These are phyloP conservation scores for Zeus faber DNA, from an alignment of 2,113 vertebrate species.

Conservation along the genomic window DNA sequence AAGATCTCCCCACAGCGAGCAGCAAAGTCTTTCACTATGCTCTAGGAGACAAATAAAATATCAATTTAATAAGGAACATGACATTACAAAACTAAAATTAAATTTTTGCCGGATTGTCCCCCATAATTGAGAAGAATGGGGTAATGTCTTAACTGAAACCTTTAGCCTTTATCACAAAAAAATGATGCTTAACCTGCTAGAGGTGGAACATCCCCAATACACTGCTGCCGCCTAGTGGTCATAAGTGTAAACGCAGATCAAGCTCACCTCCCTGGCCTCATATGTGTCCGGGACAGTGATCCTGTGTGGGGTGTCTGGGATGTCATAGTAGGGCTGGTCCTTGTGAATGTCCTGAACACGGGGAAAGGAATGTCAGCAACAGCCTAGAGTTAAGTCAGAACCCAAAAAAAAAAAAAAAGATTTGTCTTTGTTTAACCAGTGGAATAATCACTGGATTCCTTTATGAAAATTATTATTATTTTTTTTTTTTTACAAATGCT, in stretches of 20 bases:
- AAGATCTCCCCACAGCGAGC: conserved; percentile 96
- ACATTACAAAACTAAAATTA: no score
- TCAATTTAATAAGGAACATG: no score
- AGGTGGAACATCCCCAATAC: neutral
- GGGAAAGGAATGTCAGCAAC: neutral
- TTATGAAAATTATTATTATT: no score
- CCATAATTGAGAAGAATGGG: no score
- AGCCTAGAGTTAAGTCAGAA: no score
- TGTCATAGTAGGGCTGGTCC: conserved; percentile 94
- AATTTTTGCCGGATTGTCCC: no score
- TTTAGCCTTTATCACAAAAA: no score
- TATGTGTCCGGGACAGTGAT: conserved; percentile 95
- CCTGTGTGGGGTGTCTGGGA: conserved; percentile 89
- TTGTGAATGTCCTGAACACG: conserved; percentile 91
- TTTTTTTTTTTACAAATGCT: neutral
- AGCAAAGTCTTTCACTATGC: conserved; percentile 96
- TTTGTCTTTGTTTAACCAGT: no score
- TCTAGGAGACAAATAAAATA: conserved; percentile 65
- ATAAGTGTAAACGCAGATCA: neutral
- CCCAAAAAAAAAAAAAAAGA: neutral
- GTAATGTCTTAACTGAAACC: no score
- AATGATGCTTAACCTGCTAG: neutral
- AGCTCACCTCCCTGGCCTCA: conserved; percentile 88
- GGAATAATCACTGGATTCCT: no score
- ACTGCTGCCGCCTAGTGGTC: conserved; percentile 41